Conservation (phyloP, 2,113 vertebrate species). For the Pagrus major region DNA sequence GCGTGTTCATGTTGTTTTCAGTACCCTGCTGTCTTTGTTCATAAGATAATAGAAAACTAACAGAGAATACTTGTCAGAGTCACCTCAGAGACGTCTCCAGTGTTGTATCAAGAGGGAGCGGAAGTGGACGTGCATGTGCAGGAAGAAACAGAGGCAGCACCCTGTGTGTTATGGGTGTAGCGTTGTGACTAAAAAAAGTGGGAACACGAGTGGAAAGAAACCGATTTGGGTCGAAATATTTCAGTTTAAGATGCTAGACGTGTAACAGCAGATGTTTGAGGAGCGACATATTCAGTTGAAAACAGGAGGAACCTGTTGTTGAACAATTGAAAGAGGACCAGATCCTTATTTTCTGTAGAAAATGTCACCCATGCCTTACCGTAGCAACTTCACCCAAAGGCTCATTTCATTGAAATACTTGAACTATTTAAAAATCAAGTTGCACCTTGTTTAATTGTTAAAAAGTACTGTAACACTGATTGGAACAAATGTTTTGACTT, state of each 20-base stretch:
- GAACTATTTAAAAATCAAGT: slow-evolving; percentile 37
- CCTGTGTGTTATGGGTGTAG: slow-evolving; percentile 14
- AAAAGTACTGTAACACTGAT: slow-evolving; percentile 24
- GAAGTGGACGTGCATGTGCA: background rate
- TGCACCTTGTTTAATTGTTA: slow-evolving; percentile 45
- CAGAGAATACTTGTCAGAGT: background rate
- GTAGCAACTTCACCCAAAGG: slow-evolving; percentile 50
- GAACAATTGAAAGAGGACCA: slow-evolving; percentile 1
- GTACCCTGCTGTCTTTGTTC: background rate
- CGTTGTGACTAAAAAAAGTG: background rate
- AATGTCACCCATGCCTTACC: slow-evolving; percentile 46
- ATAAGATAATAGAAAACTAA: slow-evolving; percentile 28
- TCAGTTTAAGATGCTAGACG: background rate
- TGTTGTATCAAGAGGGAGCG: background rate
- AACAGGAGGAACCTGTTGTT: slow-evolving; percentile 16
- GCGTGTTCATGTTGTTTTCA: slow-evolving; percentile 21
- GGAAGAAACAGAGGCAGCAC: background rate
- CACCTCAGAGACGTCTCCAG: background rate
- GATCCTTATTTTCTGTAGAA: background rate
- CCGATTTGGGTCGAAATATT: background rate
- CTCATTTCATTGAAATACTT: slow-evolving; percentile 46
- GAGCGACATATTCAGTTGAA: background rate
- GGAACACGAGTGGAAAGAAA: background rate
- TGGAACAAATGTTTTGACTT: slow-evolving; percentile 27
- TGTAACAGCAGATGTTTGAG: background rate